Conservation (phyloP, 1,140 invertebrate species). For the Drosophila leontia region DNA sequence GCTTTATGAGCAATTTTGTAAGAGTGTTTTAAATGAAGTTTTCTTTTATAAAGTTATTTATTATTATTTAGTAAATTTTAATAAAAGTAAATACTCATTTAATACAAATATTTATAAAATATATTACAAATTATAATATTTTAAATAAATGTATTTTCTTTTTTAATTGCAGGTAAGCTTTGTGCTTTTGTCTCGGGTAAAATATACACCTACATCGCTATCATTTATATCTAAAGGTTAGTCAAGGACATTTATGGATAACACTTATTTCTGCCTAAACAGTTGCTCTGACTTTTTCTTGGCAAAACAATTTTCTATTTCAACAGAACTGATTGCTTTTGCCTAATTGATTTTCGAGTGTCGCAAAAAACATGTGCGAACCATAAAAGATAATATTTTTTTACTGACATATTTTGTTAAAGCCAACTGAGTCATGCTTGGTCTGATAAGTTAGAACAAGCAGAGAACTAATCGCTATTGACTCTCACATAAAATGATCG, state of each 20-base stretch:
- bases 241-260: neutral
- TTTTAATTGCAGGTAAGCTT: slow-evolving; percentile 53
- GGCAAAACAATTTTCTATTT: neutral
- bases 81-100: neutral
- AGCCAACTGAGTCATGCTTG: slow-evolving; percentile 5
- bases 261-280: neutral
- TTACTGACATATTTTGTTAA: neutral
- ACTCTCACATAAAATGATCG: slow-evolving; percentile 13
- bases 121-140: neutral
- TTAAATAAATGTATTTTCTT: slow-evolving; percentile 13
- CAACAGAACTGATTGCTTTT: slow-evolving; percentile 7
- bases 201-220: neutral
- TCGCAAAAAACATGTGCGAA: neutral
- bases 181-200: neutral
- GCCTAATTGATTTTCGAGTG: slow-evolving; percentile 17
- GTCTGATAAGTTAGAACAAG: slow-evolving; percentile 1
- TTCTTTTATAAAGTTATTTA: neutral
- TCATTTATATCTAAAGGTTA: neutral
- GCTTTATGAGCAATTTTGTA: neutral
- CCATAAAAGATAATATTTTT: slow-evolving; percentile 17
- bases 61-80: neutral
- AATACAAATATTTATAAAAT: neutral
- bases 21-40: neutral
- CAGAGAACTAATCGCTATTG: neutral
- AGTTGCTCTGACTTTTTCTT: neutral